Base-by-base conservation (phyloP, 2,888 invertebrate genomes). In the Panzeria rudis region DNA sequence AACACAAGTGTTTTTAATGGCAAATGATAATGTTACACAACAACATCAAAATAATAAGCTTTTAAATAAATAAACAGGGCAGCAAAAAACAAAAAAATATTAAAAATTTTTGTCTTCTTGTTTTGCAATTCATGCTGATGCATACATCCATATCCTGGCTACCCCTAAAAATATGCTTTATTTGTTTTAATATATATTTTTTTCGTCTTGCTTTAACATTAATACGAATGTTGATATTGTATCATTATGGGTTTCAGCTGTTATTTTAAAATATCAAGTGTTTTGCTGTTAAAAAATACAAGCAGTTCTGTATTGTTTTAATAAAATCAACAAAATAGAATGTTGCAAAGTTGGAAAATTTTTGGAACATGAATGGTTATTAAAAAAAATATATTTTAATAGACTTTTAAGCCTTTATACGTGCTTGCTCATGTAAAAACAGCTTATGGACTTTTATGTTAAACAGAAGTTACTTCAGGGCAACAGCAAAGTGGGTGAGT, bases 1-100 rank as follows among this genome's bases (percentile, higher is more conserved):
- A 78, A 69, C 84, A 82, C 81, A 85, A 85, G 81, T 85, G 84
- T 75, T 84, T 69, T 69, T 84, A 84, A 84, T 78, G 81, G 77
- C 76, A 81, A 76, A 56, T 84, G 71, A 80, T 66, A 76, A 79
- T 83, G 77, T 35, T 29, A 56, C 54, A 62, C 4, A 76, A n/a
- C 44, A 25, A 68, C 66, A 68, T 6, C 25, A 50, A 3, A 32
- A 68, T 44, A 75, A 76, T 61, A 76, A 77, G 66, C 81, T 56
- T 61, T 61, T 69, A 77, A 59, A 75, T 62, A 71, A 79, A 84
- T 71, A 79, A 71, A 47, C 71, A 64, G 13, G 41, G 17, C 35
- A 68, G 54, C 23, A 25, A 50, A 41, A 32, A 38, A 75, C 6
- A 11, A 38, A 66, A 52, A 50, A 20, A 44, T 62, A 64, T 25